phyloP scores from a whole-genome alignment of 2,113 vertebrate species.

The Brachypodius melanocephalos region DNA sequence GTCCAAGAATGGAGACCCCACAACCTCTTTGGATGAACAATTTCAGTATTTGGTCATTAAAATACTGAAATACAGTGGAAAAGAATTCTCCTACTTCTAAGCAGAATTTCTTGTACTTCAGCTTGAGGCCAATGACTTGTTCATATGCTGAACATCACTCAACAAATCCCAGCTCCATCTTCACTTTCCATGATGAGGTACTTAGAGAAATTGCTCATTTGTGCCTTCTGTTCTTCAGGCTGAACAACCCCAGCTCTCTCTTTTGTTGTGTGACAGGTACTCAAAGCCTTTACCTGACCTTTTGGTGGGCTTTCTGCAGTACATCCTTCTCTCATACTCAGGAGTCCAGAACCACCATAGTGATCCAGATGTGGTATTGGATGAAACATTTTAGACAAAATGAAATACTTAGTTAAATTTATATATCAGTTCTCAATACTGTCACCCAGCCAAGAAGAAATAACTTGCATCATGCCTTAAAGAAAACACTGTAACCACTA shows the following conservation, averaged over 20 bases:
- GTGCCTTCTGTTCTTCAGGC: not conserved
- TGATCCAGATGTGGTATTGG: not conserved
- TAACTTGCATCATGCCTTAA: not conserved
- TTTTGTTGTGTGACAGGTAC: accelerated
- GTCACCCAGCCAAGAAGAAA: not conserved
- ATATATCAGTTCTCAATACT: not conserved
- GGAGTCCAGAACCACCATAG: not conserved
- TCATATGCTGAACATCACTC: not conserved
- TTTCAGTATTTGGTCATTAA: not conserved
- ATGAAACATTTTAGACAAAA: not conserved
- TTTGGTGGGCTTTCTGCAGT: not conserved
- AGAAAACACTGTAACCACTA: not conserved
- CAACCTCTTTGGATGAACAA: not conserved
- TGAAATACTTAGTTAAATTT: not conserved
- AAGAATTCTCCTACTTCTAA: not conserved
- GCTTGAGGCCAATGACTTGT: not conserved
- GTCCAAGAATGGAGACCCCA: not conserved
- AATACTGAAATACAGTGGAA: no score
- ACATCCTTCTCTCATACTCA: not conserved
- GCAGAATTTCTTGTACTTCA: not conserved
- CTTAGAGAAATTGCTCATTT: not conserved
- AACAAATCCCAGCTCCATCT: not conserved
- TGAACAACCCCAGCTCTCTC: not conserved
- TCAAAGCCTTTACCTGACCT: not conserved
- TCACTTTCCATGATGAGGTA: not conserved